A percentile compares a stretch with the other conserved stretches of the same genome.
phyloP scores from a whole-genome alignment of 2,113 vertebrate species.

The Mirounga angustirostris region DNA sequence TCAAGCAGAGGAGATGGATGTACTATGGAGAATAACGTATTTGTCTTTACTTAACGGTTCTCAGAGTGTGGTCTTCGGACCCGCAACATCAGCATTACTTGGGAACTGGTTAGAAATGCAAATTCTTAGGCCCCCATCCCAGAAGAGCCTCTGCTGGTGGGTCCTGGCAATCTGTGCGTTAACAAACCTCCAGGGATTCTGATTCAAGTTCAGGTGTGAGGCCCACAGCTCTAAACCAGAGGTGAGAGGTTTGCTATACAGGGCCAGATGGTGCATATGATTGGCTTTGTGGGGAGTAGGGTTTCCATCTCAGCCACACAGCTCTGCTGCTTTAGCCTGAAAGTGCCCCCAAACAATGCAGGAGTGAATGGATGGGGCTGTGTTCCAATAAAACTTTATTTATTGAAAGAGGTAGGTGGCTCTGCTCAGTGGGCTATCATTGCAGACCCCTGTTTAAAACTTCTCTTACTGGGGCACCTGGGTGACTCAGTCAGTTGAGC shows the following conservation, averaged over 20 bases:
- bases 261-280: neutral
- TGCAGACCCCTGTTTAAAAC: neutral
- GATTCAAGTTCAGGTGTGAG: neutral
- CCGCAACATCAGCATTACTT: rapidly evolving
- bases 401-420: neutral
- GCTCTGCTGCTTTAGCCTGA: too few relatives aligned
- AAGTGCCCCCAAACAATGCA: too few relatives aligned
- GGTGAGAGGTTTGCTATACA: neutral
- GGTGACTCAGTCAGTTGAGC: neutral
- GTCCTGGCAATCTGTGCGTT: neutral
- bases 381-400: neutral
- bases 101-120: neutral
- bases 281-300: too few relatives aligned
- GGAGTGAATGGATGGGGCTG: neutral
- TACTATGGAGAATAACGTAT: too few relatives aligned
- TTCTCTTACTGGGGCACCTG: neutral
- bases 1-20: neutral
- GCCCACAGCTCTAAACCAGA: neutral
- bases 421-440: neutral
- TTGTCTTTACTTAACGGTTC: neutral
- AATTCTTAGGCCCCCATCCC: neutral
- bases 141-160: neutral
- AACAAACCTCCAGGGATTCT: neutral
- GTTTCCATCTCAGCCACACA: neutral
- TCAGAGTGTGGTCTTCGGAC: neutral